A percentile compares a stretch with the other conserved stretches of the same genome.
These are phyloP conservation scores for Hypotaenidia philippensis DNA, from an alignment of 2,797 vertebrate genomes.

Conservation along the genomic window DNA sequence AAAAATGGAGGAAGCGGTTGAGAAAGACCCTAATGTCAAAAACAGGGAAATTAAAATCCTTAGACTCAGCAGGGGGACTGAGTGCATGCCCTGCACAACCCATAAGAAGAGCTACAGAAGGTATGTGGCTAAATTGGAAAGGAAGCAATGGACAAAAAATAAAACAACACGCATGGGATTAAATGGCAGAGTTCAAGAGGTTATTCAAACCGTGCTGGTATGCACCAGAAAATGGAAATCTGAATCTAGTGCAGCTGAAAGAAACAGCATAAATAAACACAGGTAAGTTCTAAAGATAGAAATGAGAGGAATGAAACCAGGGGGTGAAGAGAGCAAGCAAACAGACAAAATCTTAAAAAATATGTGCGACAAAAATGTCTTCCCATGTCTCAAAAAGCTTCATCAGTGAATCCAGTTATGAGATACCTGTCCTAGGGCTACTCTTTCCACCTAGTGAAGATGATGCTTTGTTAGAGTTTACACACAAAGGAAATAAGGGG, in stretches of 20 bases:
- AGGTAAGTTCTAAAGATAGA: slow-evolving; percentile 1
- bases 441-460: neutral
- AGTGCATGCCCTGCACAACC: neutral
- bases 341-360: neutral
- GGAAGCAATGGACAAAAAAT: neutral
- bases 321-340: neutral
- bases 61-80: slow-evolving; percentile 29
- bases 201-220: neutral
- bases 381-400: neutral
- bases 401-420: neutral
- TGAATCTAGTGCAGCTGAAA: neutral
- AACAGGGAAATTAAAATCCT: slow-evolving; percentile 31
- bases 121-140: neutral
- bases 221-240: neutral
- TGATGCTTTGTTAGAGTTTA: neutral
- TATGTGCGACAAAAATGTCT: accelerated
- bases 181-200: neutral
- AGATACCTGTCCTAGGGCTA: neutral
- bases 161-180: neutral
- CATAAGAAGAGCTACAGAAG: neutral
- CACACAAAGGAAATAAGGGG: neutral
- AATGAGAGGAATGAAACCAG: neutral
- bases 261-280: neutral
- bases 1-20: slow-evolving; percentile 7
- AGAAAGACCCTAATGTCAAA: slow-evolving; percentile 27